Evolutionary conservation across 2,888 invertebrate species (phyloP).

Genomic region (Cephalotes varians): DNA sequence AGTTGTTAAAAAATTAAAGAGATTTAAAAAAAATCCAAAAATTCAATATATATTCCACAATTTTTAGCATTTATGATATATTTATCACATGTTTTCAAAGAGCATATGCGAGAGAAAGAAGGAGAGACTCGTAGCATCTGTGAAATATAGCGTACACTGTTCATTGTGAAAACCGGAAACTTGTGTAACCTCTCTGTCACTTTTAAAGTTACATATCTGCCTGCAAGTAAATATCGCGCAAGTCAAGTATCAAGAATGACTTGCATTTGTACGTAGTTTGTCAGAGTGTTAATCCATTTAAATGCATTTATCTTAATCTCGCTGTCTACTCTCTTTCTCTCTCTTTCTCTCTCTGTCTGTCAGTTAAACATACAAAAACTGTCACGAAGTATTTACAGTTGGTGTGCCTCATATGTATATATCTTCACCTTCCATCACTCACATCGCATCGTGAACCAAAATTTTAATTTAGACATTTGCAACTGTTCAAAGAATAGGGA

Average conservation of each 20-base stretch:
- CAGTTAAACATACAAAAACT: not conserved
- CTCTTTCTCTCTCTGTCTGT: too few relatives aligned
- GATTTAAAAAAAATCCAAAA: not conserved
- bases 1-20: not conserved
- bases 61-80: not conserved
- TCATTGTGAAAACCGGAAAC: not conserved
- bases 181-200: not conserved
- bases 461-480: not conserved
- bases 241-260: conserved; percentile 5
- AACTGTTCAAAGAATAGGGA: not conserved
- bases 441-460: not conserved
- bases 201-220: not conserved
- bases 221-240: not conserved
- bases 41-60: not conserved
- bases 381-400: not conserved
- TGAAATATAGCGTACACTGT: not conserved
- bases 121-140: not conserved
- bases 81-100: not conserved
- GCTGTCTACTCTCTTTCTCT: not conserved
- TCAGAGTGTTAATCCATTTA: not conserved
- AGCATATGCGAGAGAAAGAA: not conserved
- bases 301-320: conserved; percentile 3
- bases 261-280: not conserved
- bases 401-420: not conserved
- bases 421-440: not conserved